Base-by-base conservation (phyloP, 2,113 vertebrate genomes). In the Nansenia antarctica region DNA sequence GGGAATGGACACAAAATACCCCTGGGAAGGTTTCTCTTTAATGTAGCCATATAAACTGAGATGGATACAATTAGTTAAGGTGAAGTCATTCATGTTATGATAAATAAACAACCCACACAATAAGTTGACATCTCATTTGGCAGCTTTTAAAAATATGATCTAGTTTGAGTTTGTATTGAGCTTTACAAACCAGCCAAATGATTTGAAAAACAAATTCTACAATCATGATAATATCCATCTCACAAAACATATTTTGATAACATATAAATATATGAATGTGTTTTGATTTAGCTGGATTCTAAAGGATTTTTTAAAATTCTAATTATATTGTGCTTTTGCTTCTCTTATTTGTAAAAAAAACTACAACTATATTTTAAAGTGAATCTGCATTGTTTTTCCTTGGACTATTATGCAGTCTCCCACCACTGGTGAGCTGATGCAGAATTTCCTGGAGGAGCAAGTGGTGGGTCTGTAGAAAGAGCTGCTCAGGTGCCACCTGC, bases 401-500 rank as follows among this genome's bases (percentile, higher is more conserved):
- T 42, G 14, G 54, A 31, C 26, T 66, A 22, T 32, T 34, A 26
- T 4, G 5, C 2, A n/a, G 20, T 52, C 0, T 47, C 14, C 14
- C 42, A 18, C 42, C 5, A 8, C 5, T 6, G 49, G 22, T 29
- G 3, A 42, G 18, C 3, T 15, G 12, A 14, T 26, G 26, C 22
- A 27, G 52, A 15, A 42, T 18, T 18, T 42, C 1, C 14, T 42
- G 39, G 14, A 14, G 39, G 39, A 42, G 14, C 18, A 15, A 42
- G 34, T 39, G 22, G 30, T 20, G 58, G 59, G 75, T 53, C 63
- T 67, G 74, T 78, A 66, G 88, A 88, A 87, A 87, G 76, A 92
- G 91, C 88, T 80, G 80, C 90, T 71, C 60, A 88, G 89, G 88
- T 90, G 90, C 92, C 92, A 90, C 91, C 91, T 93, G 79, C 91